These are phyloP conservation scores for Melanostoma scalare DNA, from an alignment of 2,888 invertebrate genomes.

Conservation along the genomic window DNA sequence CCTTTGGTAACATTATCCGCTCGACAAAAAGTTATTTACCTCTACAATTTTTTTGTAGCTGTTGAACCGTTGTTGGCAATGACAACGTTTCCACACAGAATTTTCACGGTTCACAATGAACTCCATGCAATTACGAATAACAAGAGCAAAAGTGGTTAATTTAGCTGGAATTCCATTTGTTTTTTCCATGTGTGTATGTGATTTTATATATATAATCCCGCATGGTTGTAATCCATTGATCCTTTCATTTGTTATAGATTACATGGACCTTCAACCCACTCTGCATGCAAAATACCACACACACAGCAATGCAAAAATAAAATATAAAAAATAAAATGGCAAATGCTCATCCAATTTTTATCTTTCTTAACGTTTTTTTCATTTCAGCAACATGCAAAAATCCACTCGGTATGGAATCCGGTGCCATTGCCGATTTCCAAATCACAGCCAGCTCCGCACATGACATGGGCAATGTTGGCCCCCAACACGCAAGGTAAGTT, in stretches of 20 bases:
- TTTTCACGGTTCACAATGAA: conserved; percentile 20
- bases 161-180: conserved; percentile 19
- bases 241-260: conserved; percentile 42
- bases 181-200: neutral
- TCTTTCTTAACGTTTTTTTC: conserved; percentile 33
- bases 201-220: conserved; percentile 15
- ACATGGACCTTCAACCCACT: conserved; percentile 9
- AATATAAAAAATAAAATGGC: conserved; percentile 1
- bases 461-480: conserved; percentile 91
- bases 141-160: conserved; percentile 27
- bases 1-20: neutral
- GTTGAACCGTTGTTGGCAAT: neutral
- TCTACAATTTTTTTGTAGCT: neutral
- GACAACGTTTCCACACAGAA: neutral
- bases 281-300: conserved; percentile 33
- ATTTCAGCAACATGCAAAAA: conserved; percentile 87
- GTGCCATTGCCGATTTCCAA: conserved; percentile 89
- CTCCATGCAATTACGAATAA: conserved; percentile 14
- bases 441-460: conserved; percentile 92
- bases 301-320: conserved; percentile 18
- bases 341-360: conserved; percentile 39
- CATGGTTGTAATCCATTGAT: conserved; percentile 27
- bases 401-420: conserved; percentile 92
- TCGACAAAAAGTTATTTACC: neutral
- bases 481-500: conserved; percentile 90